Percentiles rank a stretch among this genome's conserved stretches.
Evolutionary conservation across 2,797 vertebrate genomes (phyloP).

Genomic region (Mormyrus proboscirostris): DNA sequence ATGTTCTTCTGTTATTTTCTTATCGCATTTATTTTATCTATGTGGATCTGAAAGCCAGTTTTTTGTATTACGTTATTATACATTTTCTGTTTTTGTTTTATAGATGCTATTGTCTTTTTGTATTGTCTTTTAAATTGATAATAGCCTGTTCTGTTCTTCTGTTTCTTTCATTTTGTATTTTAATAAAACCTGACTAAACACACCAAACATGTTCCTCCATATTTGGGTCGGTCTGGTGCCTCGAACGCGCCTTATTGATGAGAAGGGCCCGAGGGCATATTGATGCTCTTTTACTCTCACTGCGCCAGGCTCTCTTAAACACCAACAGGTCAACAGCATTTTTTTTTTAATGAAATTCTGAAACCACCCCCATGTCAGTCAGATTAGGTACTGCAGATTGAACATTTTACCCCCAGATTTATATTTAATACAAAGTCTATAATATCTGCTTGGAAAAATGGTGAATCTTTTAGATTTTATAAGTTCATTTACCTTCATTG

Average conservation of each 20-base stretch:
- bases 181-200: slow-evolving; percentile 55
- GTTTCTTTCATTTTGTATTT: slow-evolving; percentile 35
- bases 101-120: slow-evolving; percentile 2
- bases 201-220: slow-evolving; percentile 49
- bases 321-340: not conserved
- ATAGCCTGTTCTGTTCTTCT: slow-evolving; percentile 37
- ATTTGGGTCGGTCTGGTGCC: slow-evolving; percentile 48
- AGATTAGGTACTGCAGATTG: not conserved
- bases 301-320: not conserved
- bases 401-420: not conserved
- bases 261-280: not conserved
- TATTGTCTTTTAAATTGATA: slow-evolving; percentile 33
- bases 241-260: not conserved
- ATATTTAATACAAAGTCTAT: not conserved
- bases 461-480: not conserved
- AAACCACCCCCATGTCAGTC: not conserved
- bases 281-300: not conserved
- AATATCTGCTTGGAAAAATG: not conserved
- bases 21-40: not conserved
- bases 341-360: not conserved
- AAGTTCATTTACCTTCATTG: not conserved
- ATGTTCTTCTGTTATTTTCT: not conserved
- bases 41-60: not conserved
- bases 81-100: not conserved
- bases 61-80: not conserved